Base-by-base conservation (phyloP, 2,797 vertebrate species). In the Capromys pilorides region DNA sequence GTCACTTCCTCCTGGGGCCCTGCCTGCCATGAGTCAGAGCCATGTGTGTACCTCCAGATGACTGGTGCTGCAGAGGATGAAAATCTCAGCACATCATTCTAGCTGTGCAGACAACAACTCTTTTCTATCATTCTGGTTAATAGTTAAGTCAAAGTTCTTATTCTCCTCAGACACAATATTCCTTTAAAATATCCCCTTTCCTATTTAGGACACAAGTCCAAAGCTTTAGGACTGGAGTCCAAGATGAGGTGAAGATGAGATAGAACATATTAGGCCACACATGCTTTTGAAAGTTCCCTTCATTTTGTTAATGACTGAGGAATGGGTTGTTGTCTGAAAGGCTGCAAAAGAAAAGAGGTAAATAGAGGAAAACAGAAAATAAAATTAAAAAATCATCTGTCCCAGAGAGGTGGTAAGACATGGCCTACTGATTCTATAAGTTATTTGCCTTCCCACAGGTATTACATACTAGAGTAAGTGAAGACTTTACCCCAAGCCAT, bases 11-110 rank as follows among this genome's bases (percentile, higher is more conserved):
- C 31, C 9, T 8, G 9, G 67, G 81, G 57, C 67, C 45, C 69
- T 88, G 84, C 69, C 59, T 69, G 57, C 67, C 28, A 26, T 85
- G 82, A 86, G 82, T 93, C 67, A 80, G 61, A 78, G 39, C 36
- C 14, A 3, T 41, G 71, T 13, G 4, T 18, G 6, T 86, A n/a
- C 77, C 41, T 88, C 71, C 28, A 57, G 67, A 19, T 61, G 45
- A 59, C 49, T 45, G 51, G 61, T 89, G 45, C 31, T 59, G 51
- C 41, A 33, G 75, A 73, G 45, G 61, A 82, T 49, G 62, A 85
- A 91, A 33, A 54, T n/a, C 12, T 85, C 57, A 66, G 51, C 18
- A 5, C 66, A 31, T 36, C n/a, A 49, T 81, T 94, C 82, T 49
- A 88, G 51, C 26, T 62, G 6, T 41, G 24, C 3, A 41, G 54